Base-by-base conservation (phyloP, 2,888 invertebrate genomes). In the Agrotis exclamationis region DNA sequence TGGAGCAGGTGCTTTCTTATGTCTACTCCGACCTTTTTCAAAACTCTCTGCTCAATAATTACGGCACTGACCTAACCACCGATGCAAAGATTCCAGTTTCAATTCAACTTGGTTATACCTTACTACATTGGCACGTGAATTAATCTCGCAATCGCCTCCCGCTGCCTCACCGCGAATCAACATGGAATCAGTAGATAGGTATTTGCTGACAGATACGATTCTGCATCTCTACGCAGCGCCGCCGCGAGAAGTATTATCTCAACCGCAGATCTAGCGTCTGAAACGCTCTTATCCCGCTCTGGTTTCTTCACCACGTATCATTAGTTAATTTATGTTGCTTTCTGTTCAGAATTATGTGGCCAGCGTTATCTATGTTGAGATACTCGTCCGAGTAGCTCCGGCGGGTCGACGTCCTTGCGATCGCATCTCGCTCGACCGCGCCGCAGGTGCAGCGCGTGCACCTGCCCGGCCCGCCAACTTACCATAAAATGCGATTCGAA, bases 401-500 rank as follows among this genome's bases (percentile, higher is more conserved):
- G 28, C 86, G 91, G 90, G 95, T 95, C 95, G 95, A 89, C 93
- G 95, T 94, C 93, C 95, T 92, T 90, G 88, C 90, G 92, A 93
- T 92, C 93, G 89, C 93, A 95, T 95, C 95, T 94, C 94, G 92
- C 89, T 91, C 90, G 93, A 92, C 92, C 94, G 92, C 92, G 90
- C 90, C 92, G 95, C 96, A 96, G 96, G 96, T 96, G 96, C 92
- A 94, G 82, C 84, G 91, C 89, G 85, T 93, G 92, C 96, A 95
- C 96, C 95, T 96, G 95, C 94, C 93, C 88, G 89, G 89, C 88
- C 91, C 93, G 94, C 93, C 95, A 93, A 93, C 95, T 95, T 94
- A 95, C 95, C 95, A 95, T 96, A 95, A 95, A 96, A 96, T 95
- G 95, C 94, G 94, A 95, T 94, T 93, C 90, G 88, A 93, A 92